These are phyloP conservation scores for Leptodactylus fallax DNA, from an alignment of 2,797 vertebrate species.

Conservation along the genomic window DNA sequence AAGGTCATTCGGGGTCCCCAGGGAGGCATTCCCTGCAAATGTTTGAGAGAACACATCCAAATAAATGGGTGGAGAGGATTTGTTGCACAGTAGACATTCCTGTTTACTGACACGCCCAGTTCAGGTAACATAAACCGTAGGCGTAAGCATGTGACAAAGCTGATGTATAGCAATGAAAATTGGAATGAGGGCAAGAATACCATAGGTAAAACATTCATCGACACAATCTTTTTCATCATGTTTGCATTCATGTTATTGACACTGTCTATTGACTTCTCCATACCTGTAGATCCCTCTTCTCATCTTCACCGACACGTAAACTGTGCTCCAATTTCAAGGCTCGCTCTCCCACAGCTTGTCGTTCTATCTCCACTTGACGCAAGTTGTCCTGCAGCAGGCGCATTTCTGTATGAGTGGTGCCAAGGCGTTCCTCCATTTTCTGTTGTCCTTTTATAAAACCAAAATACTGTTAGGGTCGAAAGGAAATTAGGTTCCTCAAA, in stretches of 20 bases:
- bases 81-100: constrained; percentile 1
- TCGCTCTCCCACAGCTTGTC: constrained; percentile 74
- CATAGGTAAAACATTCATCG: neutral
- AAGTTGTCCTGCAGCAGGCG: constrained; percentile 76
- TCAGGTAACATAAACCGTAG: constrained; percentile 10
- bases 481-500: too few relatives aligned
- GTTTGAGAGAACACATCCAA: constrained; percentile 3
- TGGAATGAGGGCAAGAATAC: neutral
- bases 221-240: neutral
- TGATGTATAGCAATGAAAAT: neutral
- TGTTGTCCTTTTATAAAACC: constrained; percentile 72
- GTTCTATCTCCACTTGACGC: constrained; percentile 71
- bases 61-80: neutral
- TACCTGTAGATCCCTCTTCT: constrained; percentile 77
- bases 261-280: neutral
- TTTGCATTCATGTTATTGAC: neutral
- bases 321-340: constrained; percentile 70
- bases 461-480: neutral
- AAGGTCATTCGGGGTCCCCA: neutral
- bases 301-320: constrained; percentile 71
- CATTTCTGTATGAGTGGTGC: constrained; percentile 68
- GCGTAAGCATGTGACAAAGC: neutral
- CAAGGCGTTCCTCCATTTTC: constrained; percentile 70
- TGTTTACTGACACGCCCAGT: neutral
- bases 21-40: too few relatives aligned